These are phyloP conservation scores for Galaxea fascicularis DNA, from an alignment of 92 coral and sea anemone species.

Conservation along the genomic window DNA sequence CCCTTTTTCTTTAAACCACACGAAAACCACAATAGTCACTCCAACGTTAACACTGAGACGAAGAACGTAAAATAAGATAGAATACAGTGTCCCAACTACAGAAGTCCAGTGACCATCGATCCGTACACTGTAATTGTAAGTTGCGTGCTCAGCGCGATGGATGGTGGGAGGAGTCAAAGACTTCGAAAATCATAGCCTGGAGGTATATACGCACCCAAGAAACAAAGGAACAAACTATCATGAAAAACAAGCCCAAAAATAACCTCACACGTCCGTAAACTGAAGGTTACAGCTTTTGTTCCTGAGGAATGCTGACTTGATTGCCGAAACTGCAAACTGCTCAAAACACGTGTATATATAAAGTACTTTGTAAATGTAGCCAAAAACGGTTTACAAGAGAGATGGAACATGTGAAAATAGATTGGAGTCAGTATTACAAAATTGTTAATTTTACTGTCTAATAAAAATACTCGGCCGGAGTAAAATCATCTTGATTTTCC, in stretches of 20 bases:
- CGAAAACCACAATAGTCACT: background rate
- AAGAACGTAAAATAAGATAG: background rate
- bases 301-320: background rate
- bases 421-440: too few relatives aligned
- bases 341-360: too few relatives aligned
- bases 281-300: too few relatives aligned
- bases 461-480: too few relatives aligned
- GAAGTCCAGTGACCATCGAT: background rate
- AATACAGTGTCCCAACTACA: background rate
- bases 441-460: too few relatives aligned
- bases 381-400: too few relatives aligned
- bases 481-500: too few relatives aligned
- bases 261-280: background rate
- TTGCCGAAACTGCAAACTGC: too few relatives aligned
- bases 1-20: background rate
- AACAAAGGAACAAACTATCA: background rate
- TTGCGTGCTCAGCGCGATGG: conserved; percentile 32
- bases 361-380: too few relatives aligned
- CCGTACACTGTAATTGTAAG: background rate
- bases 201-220: background rate
- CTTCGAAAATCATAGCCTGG: background rate
- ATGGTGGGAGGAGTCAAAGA: conserved; percentile 27
- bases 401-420: too few relatives aligned
- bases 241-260: background rate
- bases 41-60: background rate